phyloP scores from a whole-genome alignment of 1,140 invertebrate species.

The Drosophila azteca region DNA sequence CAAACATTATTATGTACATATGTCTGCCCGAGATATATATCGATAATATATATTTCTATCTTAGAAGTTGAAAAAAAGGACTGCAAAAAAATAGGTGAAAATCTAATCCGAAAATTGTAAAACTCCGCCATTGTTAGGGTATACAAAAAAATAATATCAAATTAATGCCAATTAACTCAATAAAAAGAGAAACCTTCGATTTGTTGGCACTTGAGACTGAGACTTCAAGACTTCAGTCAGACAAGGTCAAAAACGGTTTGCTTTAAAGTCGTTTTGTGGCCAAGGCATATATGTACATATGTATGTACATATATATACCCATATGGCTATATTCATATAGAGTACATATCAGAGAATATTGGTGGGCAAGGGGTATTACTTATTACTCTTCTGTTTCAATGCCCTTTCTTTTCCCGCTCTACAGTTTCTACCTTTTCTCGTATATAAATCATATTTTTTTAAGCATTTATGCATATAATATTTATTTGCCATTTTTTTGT shows the following conservation, averaged over 20 bases:
- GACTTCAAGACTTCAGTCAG: slow-evolving; percentile 25
- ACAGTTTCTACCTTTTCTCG: too few relatives aligned
- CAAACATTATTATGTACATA: too few relatives aligned
- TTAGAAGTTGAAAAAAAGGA: too few relatives aligned
- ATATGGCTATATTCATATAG: neutral
- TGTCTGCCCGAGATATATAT: too few relatives aligned
- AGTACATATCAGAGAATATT: slow-evolving; percentile 18
- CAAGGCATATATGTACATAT: slow-evolving; percentile 15
- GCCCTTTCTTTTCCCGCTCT: too few relatives aligned
- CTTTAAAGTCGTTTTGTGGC: slow-evolving; percentile 31
- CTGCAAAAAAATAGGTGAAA: too few relatives aligned
- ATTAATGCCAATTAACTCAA: slow-evolving; percentile 49
- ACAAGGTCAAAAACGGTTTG: slow-evolving; percentile 21
- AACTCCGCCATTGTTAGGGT: too few relatives aligned
- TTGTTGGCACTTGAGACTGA: slow-evolving; percentile 1
- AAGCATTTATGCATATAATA: neutral
- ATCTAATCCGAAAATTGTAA: too few relatives aligned
- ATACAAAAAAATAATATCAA: slow-evolving; percentile 1
- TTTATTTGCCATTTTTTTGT: neutral
- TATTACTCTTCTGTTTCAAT: too few relatives aligned
- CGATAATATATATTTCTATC: too few relatives aligned
- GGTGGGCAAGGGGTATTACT: too few relatives aligned
- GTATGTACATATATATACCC: too few relatives aligned
- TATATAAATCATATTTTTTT: neutral
- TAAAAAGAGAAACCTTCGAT: slow-evolving; percentile 38